These are phyloP conservation scores for Oegoconia quadripuncta DNA, from an alignment of 2,888 invertebrate genomes.

Conservation along the genomic window DNA sequence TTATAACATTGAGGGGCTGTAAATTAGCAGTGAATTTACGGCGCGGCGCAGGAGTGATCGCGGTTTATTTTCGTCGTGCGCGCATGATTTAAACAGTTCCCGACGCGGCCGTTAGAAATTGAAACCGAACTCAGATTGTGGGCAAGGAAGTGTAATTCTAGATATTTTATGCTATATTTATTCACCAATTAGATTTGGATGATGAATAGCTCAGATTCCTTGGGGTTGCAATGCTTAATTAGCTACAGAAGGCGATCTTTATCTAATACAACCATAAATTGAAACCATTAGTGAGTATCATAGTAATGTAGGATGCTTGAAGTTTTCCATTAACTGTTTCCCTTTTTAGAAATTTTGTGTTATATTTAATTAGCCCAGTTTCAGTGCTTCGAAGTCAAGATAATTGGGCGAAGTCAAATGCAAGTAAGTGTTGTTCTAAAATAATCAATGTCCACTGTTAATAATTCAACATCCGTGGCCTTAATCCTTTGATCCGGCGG, in stretches of 20 bases:
- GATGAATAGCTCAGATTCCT: background rate
- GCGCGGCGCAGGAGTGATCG: slow-evolving; percentile 63
- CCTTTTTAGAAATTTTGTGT: too few species aligned
- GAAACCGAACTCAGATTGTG: slow-evolving; percentile 48
- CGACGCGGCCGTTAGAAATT: slow-evolving; percentile 45
- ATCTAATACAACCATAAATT: too few species aligned
- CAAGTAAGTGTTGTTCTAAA: too few species aligned
- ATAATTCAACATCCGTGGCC: slow-evolving; percentile 68
- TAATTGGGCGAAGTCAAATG: too few species aligned
- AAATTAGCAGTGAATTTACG: slow-evolving; percentile 78
- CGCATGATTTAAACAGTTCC: slow-evolving; percentile 70
- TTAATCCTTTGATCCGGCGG: slow-evolving; percentile 47
- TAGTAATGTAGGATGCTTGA: too few species aligned
- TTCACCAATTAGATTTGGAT: slow-evolving; percentile 2
- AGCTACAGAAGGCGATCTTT: too few species aligned
- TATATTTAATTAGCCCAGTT: too few species aligned
- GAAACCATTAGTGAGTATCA: too few species aligned
- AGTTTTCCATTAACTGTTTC: too few species aligned
- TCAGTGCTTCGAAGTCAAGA: background rate
- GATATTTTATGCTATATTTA: slow-evolving; percentile 2
- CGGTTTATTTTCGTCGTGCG: slow-evolving; percentile 68
- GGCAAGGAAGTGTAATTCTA: slow-evolving; percentile 33
- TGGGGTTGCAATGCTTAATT: background rate
- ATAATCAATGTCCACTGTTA: slow-evolving; percentile 35
- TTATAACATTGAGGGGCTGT: slow-evolving; percentile 74